Percentiles rank a stretch among this genome's conserved stretches.
Evolutionary conservation across 2,113 vertebrate species (phyloP).

Genomic region (Girardinichthys multiradiatus): DNA sequence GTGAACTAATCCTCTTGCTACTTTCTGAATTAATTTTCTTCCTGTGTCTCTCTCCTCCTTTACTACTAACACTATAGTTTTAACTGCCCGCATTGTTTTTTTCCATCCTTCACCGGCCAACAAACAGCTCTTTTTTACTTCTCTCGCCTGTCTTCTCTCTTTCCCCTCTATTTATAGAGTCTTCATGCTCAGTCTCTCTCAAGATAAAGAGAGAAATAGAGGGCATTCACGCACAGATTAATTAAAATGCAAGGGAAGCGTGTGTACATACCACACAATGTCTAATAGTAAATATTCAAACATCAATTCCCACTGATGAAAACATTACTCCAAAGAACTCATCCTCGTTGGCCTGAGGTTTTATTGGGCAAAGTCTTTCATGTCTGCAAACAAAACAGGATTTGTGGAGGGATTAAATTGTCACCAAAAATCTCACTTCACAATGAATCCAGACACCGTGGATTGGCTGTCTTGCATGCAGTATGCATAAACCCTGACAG

Average conservation of each 20-base stretch:
- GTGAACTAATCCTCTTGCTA: constrained; percentile 5
- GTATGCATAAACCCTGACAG: constrained; percentile 56
- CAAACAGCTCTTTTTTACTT: constrained; percentile 22
- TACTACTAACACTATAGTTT: background rate
- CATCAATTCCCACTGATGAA: constrained; percentile 65
- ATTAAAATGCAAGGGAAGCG: constrained; percentile 56
- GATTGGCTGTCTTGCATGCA: constrained; percentile 59
- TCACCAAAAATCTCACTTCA: constrained; percentile 68
- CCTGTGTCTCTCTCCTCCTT: background rate
- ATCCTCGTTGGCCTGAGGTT: constrained; percentile 50
- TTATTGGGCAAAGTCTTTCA: constrained; percentile 68
- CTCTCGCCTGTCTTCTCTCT: background rate
- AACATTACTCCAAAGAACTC: constrained; percentile 59
- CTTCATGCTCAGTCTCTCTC: constrained; percentile 15
- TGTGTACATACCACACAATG: constrained; percentile 40
- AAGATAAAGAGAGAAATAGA: constrained; percentile 25
- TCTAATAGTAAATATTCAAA: constrained; percentile 65
- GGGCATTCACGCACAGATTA: constrained; percentile 33
- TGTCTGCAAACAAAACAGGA: constrained; percentile 75
- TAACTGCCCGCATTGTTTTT: background rate
- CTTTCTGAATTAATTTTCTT: constrained; percentile 18
- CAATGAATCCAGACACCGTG: constrained; percentile 64
- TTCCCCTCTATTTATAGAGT: background rate
- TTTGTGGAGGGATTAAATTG: constrained; percentile 71
- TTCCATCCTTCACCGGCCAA: constrained; percentile 1